Base-by-base conservation (phyloP, 2,888 invertebrate species). In the Leucoptera coffeella region DNA sequence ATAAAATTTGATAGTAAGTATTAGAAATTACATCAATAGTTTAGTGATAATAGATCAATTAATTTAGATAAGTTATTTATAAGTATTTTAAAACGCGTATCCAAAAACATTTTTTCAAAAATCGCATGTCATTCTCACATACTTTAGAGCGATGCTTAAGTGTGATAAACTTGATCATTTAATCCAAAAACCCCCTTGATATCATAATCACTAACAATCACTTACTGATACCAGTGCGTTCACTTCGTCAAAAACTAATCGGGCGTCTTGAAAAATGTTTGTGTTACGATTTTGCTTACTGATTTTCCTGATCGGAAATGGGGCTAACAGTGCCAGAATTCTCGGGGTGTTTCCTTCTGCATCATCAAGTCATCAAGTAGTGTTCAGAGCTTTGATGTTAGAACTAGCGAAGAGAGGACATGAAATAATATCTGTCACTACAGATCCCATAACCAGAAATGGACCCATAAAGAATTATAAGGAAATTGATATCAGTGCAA, bases 311-410 rank as follows among this genome's bases (percentile, higher is more conserved):
- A n/a, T n/a, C 7, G 8, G 9, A 14, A 12, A 9, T 9, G 9
- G 14, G 14, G 9, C 4, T 3, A 9, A 14, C 5, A 8, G 13
- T 13, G 56, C 58, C 2, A 45, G 47, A 34, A 72, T 73, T 26
- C 39, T 74, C 23, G 57, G 47, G 0, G 38, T 69, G 1, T 44
- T 59, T 20, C 45, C 60, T 10, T 45, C 53, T 3, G 55, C 73
- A 3, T 59, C 62, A 2, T 50, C 53, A 30, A 73, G 72, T 33
- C 73, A 73, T 32, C 72, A 73, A 40, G 39, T 55, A 1, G 51
- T 58, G 2, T 69, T 47, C 35, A 46, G 50, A 15, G 49, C 53
- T 4, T 38, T 74, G 10, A 55, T 61, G 38, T 39, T 45, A 10
- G 60, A 55, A 20, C 37, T 75, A 21, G 50, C 53, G 0, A 38